phyloP scores from a whole-genome alignment of 2,113 vertebrate species.

The Choloepus hoffmanni region DNA sequence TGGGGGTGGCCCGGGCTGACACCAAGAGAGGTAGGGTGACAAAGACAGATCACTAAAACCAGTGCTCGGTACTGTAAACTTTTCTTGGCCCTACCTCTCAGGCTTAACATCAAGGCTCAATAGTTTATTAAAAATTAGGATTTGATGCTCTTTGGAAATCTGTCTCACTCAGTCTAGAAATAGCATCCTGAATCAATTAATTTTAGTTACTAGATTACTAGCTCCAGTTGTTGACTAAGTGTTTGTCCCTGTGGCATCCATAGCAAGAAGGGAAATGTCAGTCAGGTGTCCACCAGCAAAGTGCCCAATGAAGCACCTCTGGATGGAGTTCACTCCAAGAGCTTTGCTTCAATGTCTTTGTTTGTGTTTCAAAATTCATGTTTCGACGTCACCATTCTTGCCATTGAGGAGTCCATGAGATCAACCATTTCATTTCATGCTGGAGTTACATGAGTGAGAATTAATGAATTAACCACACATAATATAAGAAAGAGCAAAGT shows the following conservation, averaged over 20 bases:
- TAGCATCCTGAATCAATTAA: slow-evolving; percentile 4
- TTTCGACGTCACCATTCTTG: not conserved
- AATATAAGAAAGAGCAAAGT: not conserved
- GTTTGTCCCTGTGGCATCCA: not conserved
- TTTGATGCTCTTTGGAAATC: slow-evolving; percentile 55
- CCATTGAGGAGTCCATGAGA: not conserved
- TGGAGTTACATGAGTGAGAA: not conserved
- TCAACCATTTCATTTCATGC: not conserved
- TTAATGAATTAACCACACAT: not conserved
- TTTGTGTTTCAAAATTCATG: not conserved
- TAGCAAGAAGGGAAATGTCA: slow-evolving; percentile 5
- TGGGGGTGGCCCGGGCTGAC: not conserved
- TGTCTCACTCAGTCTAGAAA: slow-evolving; percentile 43
- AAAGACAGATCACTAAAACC: not conserved
- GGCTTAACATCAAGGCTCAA: not conserved
- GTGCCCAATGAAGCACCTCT: no score
- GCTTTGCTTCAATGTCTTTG: not conserved
- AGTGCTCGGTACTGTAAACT: not conserved
- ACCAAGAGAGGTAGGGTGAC: not conserved
- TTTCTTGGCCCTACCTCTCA: not conserved
- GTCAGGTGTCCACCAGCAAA: not conserved
- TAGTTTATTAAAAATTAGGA: not conserved
- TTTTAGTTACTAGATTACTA: slow-evolving; percentile 34
- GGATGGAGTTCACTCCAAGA: not conserved
- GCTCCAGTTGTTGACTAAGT: slow-evolving; percentile 27